These are phyloP conservation scores for Drosophila hamatofila DNA, from an alignment of 2,888 invertebrate species.

Conservation along the genomic window DNA sequence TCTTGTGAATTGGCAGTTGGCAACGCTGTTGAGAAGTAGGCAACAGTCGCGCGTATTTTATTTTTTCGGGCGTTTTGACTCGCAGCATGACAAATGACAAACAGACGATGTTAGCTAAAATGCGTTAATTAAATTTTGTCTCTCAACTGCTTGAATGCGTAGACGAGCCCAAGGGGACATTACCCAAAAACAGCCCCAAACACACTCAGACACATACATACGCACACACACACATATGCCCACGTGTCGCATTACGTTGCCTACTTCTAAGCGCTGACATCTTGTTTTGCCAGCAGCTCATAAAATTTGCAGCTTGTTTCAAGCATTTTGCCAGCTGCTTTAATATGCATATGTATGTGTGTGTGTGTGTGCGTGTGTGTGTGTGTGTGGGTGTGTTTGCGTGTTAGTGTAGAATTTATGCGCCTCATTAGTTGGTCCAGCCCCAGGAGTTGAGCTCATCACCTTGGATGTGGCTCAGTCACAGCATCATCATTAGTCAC, in stretches of 20 bases:
- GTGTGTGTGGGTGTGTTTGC: conserved; percentile 15
- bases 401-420: conserved; percentile 74
- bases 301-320: conserved; percentile 76
- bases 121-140: conserved; percentile 77
- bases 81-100: conserved; percentile 64
- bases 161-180: conserved; percentile 50
- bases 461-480: conserved; percentile 36
- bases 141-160: conserved; percentile 61
- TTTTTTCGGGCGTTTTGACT: conserved; percentile 22
- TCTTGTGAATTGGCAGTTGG: conserved; percentile 25
- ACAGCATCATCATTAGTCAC: conserved; percentile 81
- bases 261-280: conserved; percentile 66
- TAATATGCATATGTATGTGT: conserved; percentile 44
- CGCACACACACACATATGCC: conserved; percentile 8
- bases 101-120: conserved; percentile 57
- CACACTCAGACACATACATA: neutral
- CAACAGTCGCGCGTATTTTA: conserved; percentile 27
- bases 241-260: conserved; percentile 51
- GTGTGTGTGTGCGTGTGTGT: conserved; percentile 26
- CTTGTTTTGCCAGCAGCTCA: conserved; percentile 71
- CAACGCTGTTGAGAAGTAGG: conserved; percentile 46
- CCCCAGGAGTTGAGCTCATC: conserved; percentile 45
- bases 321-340: conserved; percentile 60
- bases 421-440: conserved; percentile 81
- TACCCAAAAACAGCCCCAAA: conserved; percentile 11